phyloP scores from a whole-genome alignment of 2,113 vertebrate genomes.

The Coregonus clupeaformis region DNA sequence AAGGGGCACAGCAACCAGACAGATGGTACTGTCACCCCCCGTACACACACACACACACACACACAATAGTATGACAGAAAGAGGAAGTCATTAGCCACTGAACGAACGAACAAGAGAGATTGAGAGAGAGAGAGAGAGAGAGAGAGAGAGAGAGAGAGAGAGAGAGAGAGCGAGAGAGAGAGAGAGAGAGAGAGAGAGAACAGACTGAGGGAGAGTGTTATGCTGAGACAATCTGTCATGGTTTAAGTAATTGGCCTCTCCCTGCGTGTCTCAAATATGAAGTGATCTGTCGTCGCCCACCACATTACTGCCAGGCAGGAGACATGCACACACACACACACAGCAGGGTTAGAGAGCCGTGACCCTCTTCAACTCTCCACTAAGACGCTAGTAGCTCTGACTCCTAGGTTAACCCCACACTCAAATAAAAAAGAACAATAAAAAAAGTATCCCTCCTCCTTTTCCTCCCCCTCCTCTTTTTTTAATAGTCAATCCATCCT shows the following conservation, averaged over 20 bases:
- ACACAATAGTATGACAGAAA: conserved; percentile 50
- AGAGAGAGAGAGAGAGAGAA: conserved; percentile 64
- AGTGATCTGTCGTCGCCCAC: conserved; percentile 94
- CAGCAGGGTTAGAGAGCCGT: conserved; percentile 42
- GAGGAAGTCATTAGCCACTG: conserved; percentile 75
- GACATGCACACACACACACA: background rate
- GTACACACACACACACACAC: conserved; percentile 50
- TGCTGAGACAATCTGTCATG: conserved; percentile 96
- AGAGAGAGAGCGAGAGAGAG: conserved; percentile 47
- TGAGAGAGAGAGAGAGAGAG: conserved; percentile 5
- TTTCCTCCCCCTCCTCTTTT: background rate
- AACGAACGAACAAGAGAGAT: conserved; percentile 31
- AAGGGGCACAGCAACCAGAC: conserved; percentile 75
- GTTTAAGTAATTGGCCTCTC: conserved; percentile 93
- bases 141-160: background rate
- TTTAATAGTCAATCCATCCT: conserved; percentile 9
- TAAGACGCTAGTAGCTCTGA: conserved; percentile 59
- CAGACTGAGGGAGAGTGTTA: conserved; percentile 86
- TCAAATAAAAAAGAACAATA: background rate
- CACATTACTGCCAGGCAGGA: conserved; percentile 79
- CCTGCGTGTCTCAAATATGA: conserved; percentile 89
- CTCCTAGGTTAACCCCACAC: conserved; percentile 52
- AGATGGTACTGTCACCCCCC: conserved; percentile 77
- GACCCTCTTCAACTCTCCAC: conserved; percentile 58
- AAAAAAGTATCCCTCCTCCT: conserved; percentile 13